Base-by-base conservation (phyloP, 2,888 invertebrate genomes). In the Tenthredo mesomela region DNA sequence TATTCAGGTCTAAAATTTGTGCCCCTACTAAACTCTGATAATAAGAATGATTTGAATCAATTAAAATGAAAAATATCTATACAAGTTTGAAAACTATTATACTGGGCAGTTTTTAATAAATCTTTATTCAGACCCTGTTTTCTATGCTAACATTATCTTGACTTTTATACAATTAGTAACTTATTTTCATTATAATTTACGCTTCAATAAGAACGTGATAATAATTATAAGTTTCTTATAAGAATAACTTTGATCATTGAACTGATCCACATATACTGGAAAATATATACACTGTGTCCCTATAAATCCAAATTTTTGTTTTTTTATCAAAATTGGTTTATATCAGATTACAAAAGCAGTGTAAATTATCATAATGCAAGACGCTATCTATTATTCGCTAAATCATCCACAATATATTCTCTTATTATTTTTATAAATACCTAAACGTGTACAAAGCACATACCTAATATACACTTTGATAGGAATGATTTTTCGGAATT, bases 71-170 rank as follows among this genome's bases (percentile, higher is more conserved):
- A 58, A 0, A 75, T 21, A 75, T 58, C 37, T 54, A 54, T 58
- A 33, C 37, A 50, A 58, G 15, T 78, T 29, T 78, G 54, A 29
- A 58, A 78, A 78, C 78, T 80, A 61, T 58, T 61, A 80, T 80
- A 61, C 25, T 29, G 61, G 80, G 80, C 80, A 80, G 80, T 80
- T 80, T 80, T 80, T 12, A 40, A 80, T 80, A 58, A 80, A 80
- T 80, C 77, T 80, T 80, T 80, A 80, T 80, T 80, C 80, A 80
- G 80, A 80, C 80, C 80, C 58, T 82, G 65, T 67, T 82, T 67
- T 82, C 47, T 82, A 67, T 82, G 33, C 50, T 82, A 70, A 82
- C 25, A 65, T 82, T 29, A 82, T 50, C 61, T 70, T 43, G 25
- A 82, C 50, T 82, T 67, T 67, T 82, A 50, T 82, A 82, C 82